phyloP scores from a whole-genome alignment of 2,888 invertebrate species.

The Listrodromus nycthemerus region DNA sequence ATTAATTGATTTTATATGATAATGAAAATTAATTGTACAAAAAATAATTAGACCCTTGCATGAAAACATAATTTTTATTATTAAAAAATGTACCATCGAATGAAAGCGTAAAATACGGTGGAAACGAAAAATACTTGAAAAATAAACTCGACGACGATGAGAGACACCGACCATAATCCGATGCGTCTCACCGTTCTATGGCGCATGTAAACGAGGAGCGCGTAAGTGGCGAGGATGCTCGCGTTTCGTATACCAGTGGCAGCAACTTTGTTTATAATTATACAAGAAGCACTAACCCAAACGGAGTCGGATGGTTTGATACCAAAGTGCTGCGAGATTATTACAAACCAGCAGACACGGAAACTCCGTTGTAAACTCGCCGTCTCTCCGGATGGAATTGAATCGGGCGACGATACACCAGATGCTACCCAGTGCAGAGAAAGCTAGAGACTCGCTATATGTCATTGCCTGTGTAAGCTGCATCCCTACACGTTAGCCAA shows the following conservation, averaged over 20 bases:
- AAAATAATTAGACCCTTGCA: background rate
- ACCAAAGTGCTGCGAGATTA: constrained; percentile 10
- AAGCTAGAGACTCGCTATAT: background rate
- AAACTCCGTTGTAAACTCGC: constrained; percentile 20
- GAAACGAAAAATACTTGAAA: background rate
- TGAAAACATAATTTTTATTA: background rate
- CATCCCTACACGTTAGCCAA: background rate
- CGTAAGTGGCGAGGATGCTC: background rate
- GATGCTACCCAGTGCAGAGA: constrained; percentile 19
- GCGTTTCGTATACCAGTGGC: background rate
- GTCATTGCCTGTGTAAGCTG: background rate
- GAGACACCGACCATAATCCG: background rate
- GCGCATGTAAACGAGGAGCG: background rate
- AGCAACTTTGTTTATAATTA: constrained; percentile 33
- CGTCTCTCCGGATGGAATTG: constrained; percentile 25
- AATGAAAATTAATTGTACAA: no score
- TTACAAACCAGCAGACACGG: constrained; percentile 28
- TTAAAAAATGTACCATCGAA: background rate
- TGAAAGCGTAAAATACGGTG: background rate
- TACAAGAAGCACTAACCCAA: constrained; percentile 8
- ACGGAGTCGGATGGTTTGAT: constrained; percentile 10
- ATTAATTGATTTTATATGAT: no score
- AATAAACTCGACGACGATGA: background rate
- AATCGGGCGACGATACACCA: constrained; percentile 38
- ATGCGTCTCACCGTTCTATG: background rate